Evolutionary conservation across 2,797 vertebrate genomes (phyloP).

Genomic region (Hozukius guyotensis): DNA sequence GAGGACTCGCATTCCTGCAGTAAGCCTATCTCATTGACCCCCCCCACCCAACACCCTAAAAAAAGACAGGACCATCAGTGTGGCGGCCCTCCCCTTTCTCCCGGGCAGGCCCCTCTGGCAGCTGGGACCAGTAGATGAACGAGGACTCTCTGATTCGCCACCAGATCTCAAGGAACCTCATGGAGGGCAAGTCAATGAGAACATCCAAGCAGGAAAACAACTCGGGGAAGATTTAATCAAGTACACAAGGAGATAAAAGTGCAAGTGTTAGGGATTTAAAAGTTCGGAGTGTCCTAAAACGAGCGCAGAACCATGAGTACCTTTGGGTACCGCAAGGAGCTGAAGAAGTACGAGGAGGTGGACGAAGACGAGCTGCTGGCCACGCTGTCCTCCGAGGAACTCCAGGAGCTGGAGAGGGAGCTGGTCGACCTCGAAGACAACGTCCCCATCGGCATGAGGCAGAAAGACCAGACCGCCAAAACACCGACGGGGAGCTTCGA

Average conservation of each 20-base stretch:
- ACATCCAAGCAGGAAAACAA: not conserved
- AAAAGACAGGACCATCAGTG: constrained; percentile 83
- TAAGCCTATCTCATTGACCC: constrained; percentile 89
- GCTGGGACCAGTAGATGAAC: constrained; percentile 77
- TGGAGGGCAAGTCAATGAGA: not conserved
- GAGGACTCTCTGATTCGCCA: not conserved
- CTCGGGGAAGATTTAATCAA: not conserved
- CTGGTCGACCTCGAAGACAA: constrained; percentile 86
- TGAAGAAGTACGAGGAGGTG: constrained; percentile 89
- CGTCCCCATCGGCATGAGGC: constrained; percentile 88
- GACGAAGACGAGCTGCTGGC: constrained; percentile 91
- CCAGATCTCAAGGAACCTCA: constrained; percentile 4
- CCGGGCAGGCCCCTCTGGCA: constrained; percentile 81
- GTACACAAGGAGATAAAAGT: not conserved
- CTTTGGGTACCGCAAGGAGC: constrained; percentile 88
- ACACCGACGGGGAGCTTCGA: constrained; percentile 85
- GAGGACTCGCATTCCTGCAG: constrained; percentile 87
- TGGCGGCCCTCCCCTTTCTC: constrained; percentile 22
- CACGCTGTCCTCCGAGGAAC: constrained; percentile 88
- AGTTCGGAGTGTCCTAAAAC: not conserved
- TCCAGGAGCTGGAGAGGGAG: constrained; percentile 90
- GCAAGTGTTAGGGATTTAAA: not conserved
- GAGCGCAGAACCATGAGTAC: constrained; percentile 81
- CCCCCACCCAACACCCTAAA: constrained; percentile 85
- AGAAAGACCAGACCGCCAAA: constrained; percentile 90